phyloP scores from a whole-genome alignment of 2,113 vertebrate genomes.

The Gasterosteus aculeatus region DNA sequence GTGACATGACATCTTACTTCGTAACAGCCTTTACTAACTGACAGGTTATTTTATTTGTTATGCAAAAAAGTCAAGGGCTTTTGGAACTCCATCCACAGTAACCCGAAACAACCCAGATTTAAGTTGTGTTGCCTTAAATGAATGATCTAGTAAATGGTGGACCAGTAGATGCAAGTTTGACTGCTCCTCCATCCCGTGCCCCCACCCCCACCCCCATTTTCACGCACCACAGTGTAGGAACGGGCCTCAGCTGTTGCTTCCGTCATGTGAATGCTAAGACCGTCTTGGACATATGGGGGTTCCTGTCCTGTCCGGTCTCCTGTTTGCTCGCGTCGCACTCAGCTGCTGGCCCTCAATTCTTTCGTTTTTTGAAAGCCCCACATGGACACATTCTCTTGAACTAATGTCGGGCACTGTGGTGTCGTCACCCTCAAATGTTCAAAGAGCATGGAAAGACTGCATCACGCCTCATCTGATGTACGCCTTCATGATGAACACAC shows the following conservation, averaged over 20 bases:
- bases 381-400: slow-evolving; percentile 12
- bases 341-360: slow-evolving; percentile 29
- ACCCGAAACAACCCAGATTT: slow-evolving; percentile 81
- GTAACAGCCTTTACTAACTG: slow-evolving; percentile 79
- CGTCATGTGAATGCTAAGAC: slow-evolving; percentile 19
- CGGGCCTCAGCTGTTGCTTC: slow-evolving; percentile 10
- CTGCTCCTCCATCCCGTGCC: slow-evolving; percentile 50
- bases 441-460: slow-evolving; percentile 17
- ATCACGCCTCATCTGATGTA: slow-evolving; percentile 12
- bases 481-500: slow-evolving; percentile 14
- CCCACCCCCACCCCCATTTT: slow-evolving; percentile 1
- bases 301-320: slow-evolving; percentile 18
- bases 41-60: slow-evolving; percentile 77
- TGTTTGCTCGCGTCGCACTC: slow-evolving; percentile 21
- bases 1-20: slow-evolving; percentile 69
- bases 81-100: slow-evolving; percentile 93
- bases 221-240: slow-evolving; percentile 36
- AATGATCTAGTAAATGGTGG: slow-evolving; percentile 79
- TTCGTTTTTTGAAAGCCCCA: slow-evolving; percentile 12
- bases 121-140: slow-evolving; percentile 96
- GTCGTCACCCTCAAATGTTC: slow-evolving; percentile 2
- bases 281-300: not conserved
- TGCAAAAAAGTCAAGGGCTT: slow-evolving; percentile 85
- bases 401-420: slow-evolving; percentile 22
- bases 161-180: slow-evolving; percentile 75